Conservation (phyloP, 2,113 vertebrate species). For the Pelvicachromis taeniatus region DNA sequence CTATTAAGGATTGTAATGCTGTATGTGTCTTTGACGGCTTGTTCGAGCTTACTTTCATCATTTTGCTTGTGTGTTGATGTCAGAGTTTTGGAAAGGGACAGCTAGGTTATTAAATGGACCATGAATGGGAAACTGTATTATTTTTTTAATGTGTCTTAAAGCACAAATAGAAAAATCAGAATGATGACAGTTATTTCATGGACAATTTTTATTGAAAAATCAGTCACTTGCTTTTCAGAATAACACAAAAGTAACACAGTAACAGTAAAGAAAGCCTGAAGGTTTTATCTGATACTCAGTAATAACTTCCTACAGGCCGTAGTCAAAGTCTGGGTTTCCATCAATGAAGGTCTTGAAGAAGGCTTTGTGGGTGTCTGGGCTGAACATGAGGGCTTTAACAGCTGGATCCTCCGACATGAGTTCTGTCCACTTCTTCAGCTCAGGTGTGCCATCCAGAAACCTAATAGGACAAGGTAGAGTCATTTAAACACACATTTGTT, state of each 20-base stretch:
- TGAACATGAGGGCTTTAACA: constrained; percentile 69
- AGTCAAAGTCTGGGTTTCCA: constrained; percentile 81
- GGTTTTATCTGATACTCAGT: not conserved
- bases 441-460: constrained; percentile 62
- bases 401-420: constrained; percentile 79
- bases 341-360: constrained; percentile 69
- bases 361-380: constrained; percentile 51
- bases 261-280: not conserved
- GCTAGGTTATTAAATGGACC: not conserved
- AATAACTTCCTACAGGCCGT: constrained; percentile 67
- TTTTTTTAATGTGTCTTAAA: not conserved
- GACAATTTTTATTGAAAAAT: not conserved
- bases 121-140: not conserved
- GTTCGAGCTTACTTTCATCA: not conserved
- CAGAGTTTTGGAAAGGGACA: not conserved
- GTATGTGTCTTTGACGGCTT: not conserved
- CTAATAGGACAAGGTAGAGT: constrained; percentile 58
- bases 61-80: not conserved
- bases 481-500: not conserved
- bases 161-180: not conserved
- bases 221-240: not conserved
- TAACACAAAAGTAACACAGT: not conserved
- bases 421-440: constrained; percentile 78
- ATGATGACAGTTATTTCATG: not conserved
- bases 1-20: not conserved